Evolutionary conservation across 2,113 vertebrate genomes (phyloP).

Genomic region (Carlito syrichta): DNA sequence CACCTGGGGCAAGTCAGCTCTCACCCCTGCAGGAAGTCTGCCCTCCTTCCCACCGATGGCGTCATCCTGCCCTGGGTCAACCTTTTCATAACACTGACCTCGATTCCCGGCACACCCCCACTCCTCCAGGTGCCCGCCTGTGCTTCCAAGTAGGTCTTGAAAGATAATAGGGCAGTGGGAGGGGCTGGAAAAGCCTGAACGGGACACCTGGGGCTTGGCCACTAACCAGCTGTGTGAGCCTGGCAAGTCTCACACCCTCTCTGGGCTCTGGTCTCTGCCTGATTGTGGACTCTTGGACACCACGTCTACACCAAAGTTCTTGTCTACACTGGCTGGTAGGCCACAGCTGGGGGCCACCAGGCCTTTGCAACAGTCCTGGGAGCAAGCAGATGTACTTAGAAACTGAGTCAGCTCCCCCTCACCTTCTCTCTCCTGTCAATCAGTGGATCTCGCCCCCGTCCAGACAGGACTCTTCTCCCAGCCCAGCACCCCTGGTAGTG

Average conservation of each 20-base stretch:
- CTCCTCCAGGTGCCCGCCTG: neutral
- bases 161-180: neutral
- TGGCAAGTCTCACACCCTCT: neutral
- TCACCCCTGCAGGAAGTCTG: neutral
- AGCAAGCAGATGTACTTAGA: neutral
- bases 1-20: neutral
- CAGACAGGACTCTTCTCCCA: neutral
- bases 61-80: neutral
- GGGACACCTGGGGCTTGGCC: neutral
- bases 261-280: neutral
- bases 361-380: neutral
- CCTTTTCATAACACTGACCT: neutral
- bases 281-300: neutral
- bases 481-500: neutral
- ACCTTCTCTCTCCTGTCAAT: neutral
- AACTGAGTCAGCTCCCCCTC: neutral
- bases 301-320: no score
- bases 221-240: neutral
- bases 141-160: neutral
- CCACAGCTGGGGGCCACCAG: neutral
- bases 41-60: neutral
- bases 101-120: fast-evolving
- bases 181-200: neutral
- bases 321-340: neutral
- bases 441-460: neutral